A percentile compares a stretch with the other conserved stretches of the same genome.
phyloP scores from a whole-genome alignment of 2,113 vertebrate genomes.

The Pholis gunnellus region DNA sequence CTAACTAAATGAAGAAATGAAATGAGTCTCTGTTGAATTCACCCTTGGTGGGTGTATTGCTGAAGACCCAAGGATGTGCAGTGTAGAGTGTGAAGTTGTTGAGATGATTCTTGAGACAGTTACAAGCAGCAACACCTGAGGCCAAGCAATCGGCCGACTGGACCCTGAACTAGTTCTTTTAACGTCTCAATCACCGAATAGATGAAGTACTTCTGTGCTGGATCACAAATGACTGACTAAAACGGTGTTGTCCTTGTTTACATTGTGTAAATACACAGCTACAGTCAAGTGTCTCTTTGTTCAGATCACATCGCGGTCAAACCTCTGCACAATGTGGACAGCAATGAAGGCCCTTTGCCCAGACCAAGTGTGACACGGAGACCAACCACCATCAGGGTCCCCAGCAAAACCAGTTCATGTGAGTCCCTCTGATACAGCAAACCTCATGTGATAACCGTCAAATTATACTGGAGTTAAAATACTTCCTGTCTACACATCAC shows the following conservation, averaged over 20 bases:
- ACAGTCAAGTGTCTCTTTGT: constrained; percentile 32
- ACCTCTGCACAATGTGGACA: constrained; percentile 69
- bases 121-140: too few relatives aligned
- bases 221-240: neutral
- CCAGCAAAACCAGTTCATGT: constrained; percentile 85
- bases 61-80: too few relatives aligned
- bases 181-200: neutral
- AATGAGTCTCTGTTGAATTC: too few relatives aligned
- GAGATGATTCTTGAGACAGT: too few relatives aligned
- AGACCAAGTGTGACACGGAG: constrained; percentile 80
- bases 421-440: constrained; percentile 42
- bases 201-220: neutral
- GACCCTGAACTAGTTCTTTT: too few relatives aligned
- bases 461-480: neutral
- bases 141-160: too few relatives aligned
- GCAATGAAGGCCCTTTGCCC: constrained; percentile 64
- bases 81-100: too few relatives aligned
- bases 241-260: neutral
- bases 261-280: neutral
- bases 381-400: constrained; percentile 95
- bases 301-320: constrained; percentile 84
- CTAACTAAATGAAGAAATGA: too few relatives aligned
- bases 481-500: neutral
- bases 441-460: neutral
- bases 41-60: too few relatives aligned